Percentiles rank a stretch among this genome's conserved stretches.
phyloP scores from a whole-genome alignment of 1,140 invertebrate species.

The Panonychus citri region DNA sequence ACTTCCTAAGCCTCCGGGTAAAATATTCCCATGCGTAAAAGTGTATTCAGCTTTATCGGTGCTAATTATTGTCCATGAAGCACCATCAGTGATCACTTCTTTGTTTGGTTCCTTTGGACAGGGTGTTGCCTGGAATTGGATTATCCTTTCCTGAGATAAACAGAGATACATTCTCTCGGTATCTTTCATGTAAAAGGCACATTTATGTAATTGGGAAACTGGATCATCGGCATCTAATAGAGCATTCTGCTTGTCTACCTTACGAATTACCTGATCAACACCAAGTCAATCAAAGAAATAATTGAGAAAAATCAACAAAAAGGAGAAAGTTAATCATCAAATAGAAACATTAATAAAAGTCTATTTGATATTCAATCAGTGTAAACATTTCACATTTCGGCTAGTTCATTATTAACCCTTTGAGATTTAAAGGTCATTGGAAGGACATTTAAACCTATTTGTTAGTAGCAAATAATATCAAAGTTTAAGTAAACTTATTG shows the following conservation, averaged over 20 bases:
- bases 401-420: too few relatives aligned
- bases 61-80: conserved; percentile 99
- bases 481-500: too few relatives aligned
- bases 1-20: conserved; percentile 68
- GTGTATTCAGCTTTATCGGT: conserved; percentile 98
- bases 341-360: too few relatives aligned
- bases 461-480: too few relatives aligned
- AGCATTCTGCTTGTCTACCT: conserved; percentile 94
- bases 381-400: too few relatives aligned
- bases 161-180: conserved; percentile 97
- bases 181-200: conserved; percentile 99
- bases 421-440: too few relatives aligned
- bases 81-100: conserved; percentile 99
- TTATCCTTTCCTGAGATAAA: conserved; percentile 91
- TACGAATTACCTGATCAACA: conserved; percentile 65
- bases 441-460: too few relatives aligned
- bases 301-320: too few relatives aligned
- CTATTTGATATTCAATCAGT: too few relatives aligned
- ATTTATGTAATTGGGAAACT: conserved; percentile 89
- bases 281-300: neutral
- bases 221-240: conserved; percentile 92
- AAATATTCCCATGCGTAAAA: conserved; percentile 88
- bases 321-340: too few relatives aligned
- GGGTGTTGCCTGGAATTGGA: conserved; percentile 94
- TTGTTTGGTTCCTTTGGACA: conserved; percentile 93